Evolutionary conservation across 2,888 invertebrate genomes (phyloP), one percentile per base, ranked within the genome.

Genomic region (Agrochola circellaris): DNA sequence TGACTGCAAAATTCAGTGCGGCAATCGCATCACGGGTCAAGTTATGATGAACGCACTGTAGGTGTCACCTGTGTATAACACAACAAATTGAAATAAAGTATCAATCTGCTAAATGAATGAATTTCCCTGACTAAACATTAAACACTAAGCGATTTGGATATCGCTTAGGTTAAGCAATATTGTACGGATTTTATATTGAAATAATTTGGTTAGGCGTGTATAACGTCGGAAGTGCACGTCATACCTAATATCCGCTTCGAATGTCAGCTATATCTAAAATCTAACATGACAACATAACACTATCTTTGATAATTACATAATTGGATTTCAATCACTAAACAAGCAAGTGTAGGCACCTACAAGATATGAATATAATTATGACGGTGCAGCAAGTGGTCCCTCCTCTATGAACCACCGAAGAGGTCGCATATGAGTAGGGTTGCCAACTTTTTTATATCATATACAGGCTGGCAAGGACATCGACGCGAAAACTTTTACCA

Each of bases 221-320:
- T 58, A n/a, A 45, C 26, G 58, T 71, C 67, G 67, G 67, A 71
- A 68, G 78, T 83, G 71, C 15, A 67, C 34, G 70, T 64, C 77
- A 71, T n/a, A 60, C 26, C 3, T 60, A 66, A 54, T 38, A 71
- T 58, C 58, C 54, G 42, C 45, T 69, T 38, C 65, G 45, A 64
- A 77, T 30, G 62, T 58, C 77, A 77, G 42, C 34, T 42, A 45
- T 70, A 61, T 56, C 64, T 23, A 62, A 61, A 72, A 77, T 83
- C 54, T 64, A 30, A 77, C 45, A 54, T 77, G 62, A 71, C 83
- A 77, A 56, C 72, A 61, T 34, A 20, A 17, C 30, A 54, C 17
- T 77, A 76, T 70, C 65, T 48, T 66, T 51, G 42, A 26, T 77
- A 69, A 66, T 77, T 54, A 58, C 8, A 6, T 73, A 68, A 81